Conservation (phyloP, 2,888 invertebrate species). For the Perizoma flavofasciatum region DNA sequence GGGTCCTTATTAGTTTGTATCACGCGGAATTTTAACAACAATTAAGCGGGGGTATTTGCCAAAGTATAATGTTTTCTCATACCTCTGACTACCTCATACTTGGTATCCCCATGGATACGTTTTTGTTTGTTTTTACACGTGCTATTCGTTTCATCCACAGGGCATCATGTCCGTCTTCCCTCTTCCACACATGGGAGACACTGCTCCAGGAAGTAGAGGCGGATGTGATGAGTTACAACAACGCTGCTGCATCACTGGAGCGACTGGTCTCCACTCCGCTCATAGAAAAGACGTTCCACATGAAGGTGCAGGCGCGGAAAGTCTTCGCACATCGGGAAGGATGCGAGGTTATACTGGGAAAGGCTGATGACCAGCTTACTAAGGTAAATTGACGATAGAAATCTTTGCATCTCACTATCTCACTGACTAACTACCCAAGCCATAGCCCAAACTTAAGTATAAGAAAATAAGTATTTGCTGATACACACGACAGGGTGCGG, state of each 20-base stretch:
- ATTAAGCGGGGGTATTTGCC: too few species aligned
- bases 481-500: too few species aligned
- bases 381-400: constrained; percentile 55
- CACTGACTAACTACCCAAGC: too few species aligned
- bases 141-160: constrained; percentile 60
- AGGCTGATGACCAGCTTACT: constrained; percentile 86
- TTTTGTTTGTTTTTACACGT: too few species aligned
- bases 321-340: constrained; percentile 95
- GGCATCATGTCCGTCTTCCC: constrained; percentile 89
- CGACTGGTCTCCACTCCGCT: constrained; percentile 92
- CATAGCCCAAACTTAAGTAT: too few species aligned
- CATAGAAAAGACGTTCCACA: constrained; percentile 93
- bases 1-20: too few species aligned
- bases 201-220: constrained; percentile 95
- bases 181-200: constrained; percentile 96
- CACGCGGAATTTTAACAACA: too few species aligned
- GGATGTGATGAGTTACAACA: constrained; percentile 93
- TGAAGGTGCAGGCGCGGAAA: constrained; percentile 95
- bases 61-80: too few species aligned
- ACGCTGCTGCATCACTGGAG: constrained; percentile 91
- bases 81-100: too few species aligned
- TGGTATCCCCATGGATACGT: too few species aligned
- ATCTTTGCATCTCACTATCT: too few species aligned
- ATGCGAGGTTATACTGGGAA: constrained; percentile 93
- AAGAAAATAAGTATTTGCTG: too few species aligned